Evolutionary conservation across 2,888 invertebrate species (phyloP), one percentile per base, ranked within the genome.

Genomic region (Pyrgus malvae): DNA sequence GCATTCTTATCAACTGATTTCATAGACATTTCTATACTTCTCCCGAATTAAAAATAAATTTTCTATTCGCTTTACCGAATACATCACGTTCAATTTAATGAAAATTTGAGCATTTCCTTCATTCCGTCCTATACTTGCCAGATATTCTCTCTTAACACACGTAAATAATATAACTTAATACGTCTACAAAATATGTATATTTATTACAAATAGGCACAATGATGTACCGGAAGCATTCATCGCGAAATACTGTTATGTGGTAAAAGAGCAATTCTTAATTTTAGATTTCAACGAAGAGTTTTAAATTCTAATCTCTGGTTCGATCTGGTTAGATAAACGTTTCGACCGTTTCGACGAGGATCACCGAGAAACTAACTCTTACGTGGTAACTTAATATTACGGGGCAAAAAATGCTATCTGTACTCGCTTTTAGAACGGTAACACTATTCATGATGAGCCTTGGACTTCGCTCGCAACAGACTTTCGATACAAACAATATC

Each of bases 351-450:
- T 71, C 74, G 70, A 74, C 61, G 66, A 71, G 69, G 75, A 76
- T 79, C 80, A 75, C 76, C 78, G 79, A 80, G 78, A 81, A 78
- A 83, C 84, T 88, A 88, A 84, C 80, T 83, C 88, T 88, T 88
- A 89, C 75, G 73, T 88, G 89, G 89, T 90, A 90, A 90, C 89
- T 89, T 89, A 88, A 87, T 76, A 87, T 88, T 87, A 88, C 80
- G 80, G 87, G 84, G 82, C 85, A 84, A 86, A 84, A n/a, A 83
- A 80, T 77, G 82, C 80, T 80, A 79, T 78, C 76, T 74, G 77
- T 73, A 78, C 74, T 83, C 80, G 81, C 76, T 79, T 78, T 74
- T 68, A 77, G 72, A 78, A 81, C 82, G 88, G 88, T 88, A 88
- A 88, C 86, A 79, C 82, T 83, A 78, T 74, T 76, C 71, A 67